phyloP scores from a whole-genome alignment of 2,113 vertebrate species.

The Ardeotis arabs region DNA sequence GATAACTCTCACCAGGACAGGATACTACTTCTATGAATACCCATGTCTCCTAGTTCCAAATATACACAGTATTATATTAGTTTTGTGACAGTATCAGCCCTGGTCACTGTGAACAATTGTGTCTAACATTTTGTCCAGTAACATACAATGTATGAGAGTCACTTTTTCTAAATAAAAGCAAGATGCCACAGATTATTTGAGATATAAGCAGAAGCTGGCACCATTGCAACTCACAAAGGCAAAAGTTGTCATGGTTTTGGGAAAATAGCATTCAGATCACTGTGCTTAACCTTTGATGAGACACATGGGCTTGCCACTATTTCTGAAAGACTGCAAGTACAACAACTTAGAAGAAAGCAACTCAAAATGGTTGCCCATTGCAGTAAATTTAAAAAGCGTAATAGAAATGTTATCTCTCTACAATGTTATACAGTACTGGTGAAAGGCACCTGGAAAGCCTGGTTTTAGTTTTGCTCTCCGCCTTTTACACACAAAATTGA shows the following conservation, averaged over 20 bases:
- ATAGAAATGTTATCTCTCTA: background rate
- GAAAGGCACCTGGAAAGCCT: background rate
- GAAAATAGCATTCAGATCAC: background rate
- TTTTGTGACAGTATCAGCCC: background rate
- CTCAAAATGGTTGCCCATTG: background rate
- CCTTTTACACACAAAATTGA: background rate
- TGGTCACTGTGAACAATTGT: background rate
- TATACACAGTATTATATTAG: rapidly evolving
- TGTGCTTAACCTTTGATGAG: background rate
- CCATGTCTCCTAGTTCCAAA: background rate
- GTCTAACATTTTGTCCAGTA: background rate
- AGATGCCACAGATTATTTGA: background rate
- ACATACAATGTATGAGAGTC: background rate
- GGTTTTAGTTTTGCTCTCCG: background rate
- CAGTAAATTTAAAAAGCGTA: rapidly evolving
- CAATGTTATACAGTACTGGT: background rate
- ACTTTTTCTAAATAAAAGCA: background rate
- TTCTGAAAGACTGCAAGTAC: background rate
- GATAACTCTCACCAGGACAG: background rate
- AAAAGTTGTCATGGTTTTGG: background rate
- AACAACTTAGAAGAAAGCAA: background rate
- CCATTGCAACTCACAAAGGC: background rate
- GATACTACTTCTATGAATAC: background rate
- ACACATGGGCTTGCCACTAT: background rate
- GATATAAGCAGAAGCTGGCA: background rate